Evolutionary conservation across 2,113 vertebrate genomes (phyloP), one percentile per base, ranked within the genome.

Genomic region (Potamarius usumacintae): DNA sequence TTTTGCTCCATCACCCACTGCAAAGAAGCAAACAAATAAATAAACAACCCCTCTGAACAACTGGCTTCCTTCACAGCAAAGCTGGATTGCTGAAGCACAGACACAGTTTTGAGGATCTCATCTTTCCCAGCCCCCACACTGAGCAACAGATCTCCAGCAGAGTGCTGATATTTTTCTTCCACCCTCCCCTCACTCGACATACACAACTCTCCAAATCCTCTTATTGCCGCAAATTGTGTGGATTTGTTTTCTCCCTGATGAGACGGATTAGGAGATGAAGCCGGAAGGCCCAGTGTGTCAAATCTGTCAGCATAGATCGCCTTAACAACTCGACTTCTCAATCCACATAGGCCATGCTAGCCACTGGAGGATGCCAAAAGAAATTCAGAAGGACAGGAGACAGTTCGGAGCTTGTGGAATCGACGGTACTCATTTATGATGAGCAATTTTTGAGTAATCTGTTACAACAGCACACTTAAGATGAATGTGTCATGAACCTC

Each of bases 201-300:
- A 57, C 63, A 60, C 78, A 74, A 88, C 67, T 85, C 82, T 74
- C 76, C 91, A 94, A 93, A 95, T 94, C 94, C 94, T 93, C 92
- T 95, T 94, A 94, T 89, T 91, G 65, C 88, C 88, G 89, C 92
- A 93, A 87, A 91, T 85, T 90, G 91, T 90, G 89, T 94, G 93
- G 93, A 94, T 94, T 95, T 95, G 94, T 94, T 95, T 94, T 93
- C 90, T 91, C 92, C 93, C 90, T 94, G 93, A 95, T 94, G 94
- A 95, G 92, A 93, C 85, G 94, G 95, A 96, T 96, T 96, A 95
- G 94, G 87, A 93, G 94, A 95, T 94, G 93, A 95, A 94, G 91
- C 90, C 92, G 90, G 86, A 88, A 87, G 93, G 90, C 82, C 17
- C 58, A 77, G 84, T 69, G 82, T 34, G 74, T 77, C 60, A 85